Percentiles rank a stretch among this genome's conserved stretches.
Conservation (phyloP, 2,797 vertebrate species). For the Acipenser transmontanus region DNA sequence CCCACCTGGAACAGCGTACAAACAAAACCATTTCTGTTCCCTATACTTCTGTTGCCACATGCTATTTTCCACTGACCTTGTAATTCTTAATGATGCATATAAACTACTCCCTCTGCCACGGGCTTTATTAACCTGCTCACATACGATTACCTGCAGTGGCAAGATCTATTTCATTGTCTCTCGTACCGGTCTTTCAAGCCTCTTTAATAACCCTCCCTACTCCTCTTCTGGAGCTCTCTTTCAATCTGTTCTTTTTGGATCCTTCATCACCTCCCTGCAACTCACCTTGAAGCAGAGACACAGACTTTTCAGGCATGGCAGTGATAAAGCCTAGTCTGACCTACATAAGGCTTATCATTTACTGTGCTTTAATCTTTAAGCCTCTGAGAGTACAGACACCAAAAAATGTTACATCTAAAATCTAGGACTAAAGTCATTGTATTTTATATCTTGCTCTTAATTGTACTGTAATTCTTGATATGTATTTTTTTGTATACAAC, state of each 20-base stretch:
- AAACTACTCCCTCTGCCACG: constrained; percentile 48
- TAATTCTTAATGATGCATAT: constrained; percentile 58
- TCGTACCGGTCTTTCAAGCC: constrained; percentile 26
- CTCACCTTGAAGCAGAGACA: constrained; percentile 33
- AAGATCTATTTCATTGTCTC: constrained; percentile 12
- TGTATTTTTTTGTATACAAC: background rate
- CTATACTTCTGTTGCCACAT: constrained; percentile 17
- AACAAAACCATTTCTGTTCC: background rate
- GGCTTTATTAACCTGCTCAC: constrained; percentile 53
- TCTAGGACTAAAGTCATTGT: background rate
- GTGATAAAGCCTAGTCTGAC: background rate
- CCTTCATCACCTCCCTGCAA: constrained; percentile 26
- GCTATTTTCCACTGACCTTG: constrained; percentile 52
- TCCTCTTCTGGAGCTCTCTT: constrained; percentile 36
- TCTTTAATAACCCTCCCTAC: constrained; percentile 35
- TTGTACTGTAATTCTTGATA: no score
- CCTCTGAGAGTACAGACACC: background rate
- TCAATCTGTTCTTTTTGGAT: constrained; percentile 28
- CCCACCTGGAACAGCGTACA: background rate
- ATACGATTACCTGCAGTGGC: constrained; percentile 48
- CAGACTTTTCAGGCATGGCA: background rate
- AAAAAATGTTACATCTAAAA: background rate
- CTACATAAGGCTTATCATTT: background rate
- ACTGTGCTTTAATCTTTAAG: no score
- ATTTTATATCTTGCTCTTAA: no score